A percentile compares a stretch with the other conserved stretches of the same genome.
Conservation (phyloP, 2,888 invertebrate species). For the Allolobophora icterica region DNA sequence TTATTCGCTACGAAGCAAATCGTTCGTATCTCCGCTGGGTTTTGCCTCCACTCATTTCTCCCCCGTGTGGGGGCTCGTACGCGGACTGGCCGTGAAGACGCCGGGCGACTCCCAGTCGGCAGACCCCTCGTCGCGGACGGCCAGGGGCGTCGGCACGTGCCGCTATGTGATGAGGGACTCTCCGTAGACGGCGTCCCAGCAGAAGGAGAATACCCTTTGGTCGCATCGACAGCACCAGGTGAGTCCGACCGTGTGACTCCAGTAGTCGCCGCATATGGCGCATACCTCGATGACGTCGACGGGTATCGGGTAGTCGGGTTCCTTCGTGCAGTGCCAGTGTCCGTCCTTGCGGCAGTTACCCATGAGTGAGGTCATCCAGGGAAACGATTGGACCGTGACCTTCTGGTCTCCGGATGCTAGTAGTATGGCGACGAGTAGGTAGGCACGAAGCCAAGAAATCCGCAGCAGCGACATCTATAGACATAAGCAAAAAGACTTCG, state of each 20-base stretch:
- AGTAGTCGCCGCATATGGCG: constrained; percentile 33
- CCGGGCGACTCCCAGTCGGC: background rate
- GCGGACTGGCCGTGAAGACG: background rate
- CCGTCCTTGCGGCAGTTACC: background rate
- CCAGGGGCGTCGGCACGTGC: background rate
- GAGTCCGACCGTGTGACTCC: constrained; percentile 36
- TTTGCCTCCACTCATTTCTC: background rate
- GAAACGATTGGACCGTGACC: background rate
- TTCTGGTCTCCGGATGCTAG: background rate
- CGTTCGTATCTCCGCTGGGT: background rate
- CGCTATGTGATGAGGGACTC: constrained; percentile 6
- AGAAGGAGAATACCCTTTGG: constrained; percentile 32
- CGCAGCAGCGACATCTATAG: background rate
- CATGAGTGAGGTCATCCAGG: background rate
- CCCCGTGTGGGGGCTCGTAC: background rate
- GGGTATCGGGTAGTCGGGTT: background rate
- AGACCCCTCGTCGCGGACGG: background rate
- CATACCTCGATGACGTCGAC: constrained; percentile 8
- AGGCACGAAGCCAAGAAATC: background rate
- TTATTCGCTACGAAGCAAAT: background rate
- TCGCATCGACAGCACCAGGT: constrained; percentile 37
- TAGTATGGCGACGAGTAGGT: background rate
- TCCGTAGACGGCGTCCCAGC: constrained; percentile 32
- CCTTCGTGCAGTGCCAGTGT: constrained; percentile 14
- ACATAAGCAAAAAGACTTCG: too few species aligned